Conservation (phyloP, 2,113 vertebrate genomes). For the Bagarius yarrelli region DNA sequence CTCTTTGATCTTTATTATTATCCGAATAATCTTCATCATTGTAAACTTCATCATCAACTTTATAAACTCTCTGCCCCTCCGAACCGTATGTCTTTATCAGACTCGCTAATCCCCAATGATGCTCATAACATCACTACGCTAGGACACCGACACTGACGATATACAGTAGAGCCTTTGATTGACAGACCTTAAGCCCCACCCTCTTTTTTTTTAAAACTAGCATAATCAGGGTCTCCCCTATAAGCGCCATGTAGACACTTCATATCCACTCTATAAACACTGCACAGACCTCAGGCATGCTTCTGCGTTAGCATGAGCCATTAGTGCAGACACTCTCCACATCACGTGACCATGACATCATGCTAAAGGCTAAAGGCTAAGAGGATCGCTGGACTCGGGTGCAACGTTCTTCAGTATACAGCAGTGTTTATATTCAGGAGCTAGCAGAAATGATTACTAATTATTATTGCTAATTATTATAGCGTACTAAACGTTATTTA, state of each 20-base stretch:
- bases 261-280: neutral
- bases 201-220: no score
- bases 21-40: no score
- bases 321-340: slow-evolving; percentile 25
- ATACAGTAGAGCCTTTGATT: neutral
- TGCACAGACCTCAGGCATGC: slow-evolving; percentile 12
- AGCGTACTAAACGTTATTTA: neutral
- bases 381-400: no score
- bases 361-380: no score
- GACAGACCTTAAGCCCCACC: neutral
- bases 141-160: neutral
- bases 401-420: no score
- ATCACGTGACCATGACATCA: no score
- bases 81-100: no score
- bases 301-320: slow-evolving; percentile 29
- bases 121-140: no score
- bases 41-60: no score
- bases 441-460: neutral
- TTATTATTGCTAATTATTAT: neutral
- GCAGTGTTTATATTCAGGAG: neutral
- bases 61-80: no score
- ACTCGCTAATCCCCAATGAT: neutral
- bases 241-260: neutral
- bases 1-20: no score
- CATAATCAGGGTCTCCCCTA: neutral